Base-by-base conservation (phyloP, 2,888 invertebrate genomes). In the Callyntrura sp. region DNA sequence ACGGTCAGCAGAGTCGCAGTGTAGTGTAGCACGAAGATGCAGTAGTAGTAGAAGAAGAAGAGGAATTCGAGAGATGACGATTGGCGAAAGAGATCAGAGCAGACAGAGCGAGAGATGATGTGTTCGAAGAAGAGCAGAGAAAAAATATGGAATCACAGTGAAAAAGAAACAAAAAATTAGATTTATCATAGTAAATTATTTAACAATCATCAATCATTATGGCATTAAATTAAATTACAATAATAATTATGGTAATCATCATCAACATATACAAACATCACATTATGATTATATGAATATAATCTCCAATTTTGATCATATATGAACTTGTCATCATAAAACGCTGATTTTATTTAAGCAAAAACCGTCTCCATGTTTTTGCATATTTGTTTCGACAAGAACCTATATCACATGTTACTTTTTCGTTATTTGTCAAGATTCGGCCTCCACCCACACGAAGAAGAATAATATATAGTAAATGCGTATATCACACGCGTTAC, bases 141-240 rank as follows among this genome's bases (percentile, higher is more conserved):
- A 89, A 82, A 88, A 79, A 85, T 89, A 85, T 90, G 90, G 90
- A 90, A 90, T 85, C 88, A 88, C 81, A 90, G 85, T 68, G 70
- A 90, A 90, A 81, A 90, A 83, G 45, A 68, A 78, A 85, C 73
- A 81, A 81, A 88, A 90, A 88, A 89, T 89, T 89, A 89, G 89
- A 85, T 89, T 89, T 65, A 20, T 78, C 88, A 88, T 87, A 20
- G 14, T 60, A 81, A 60, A 62, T 83, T 51, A 83, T 28, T 28
- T 68, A 81, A 81, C 25, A 83, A 83, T 83, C 68, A 83, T 62
- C 45, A 81, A 81, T 43, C 45, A 81, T 79, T 23, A 76, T 12
- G 28, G 6, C 14, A 28, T 35, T 12, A 78, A 55, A 45, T 17
- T 76, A 48, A 76, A 76, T 73, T 43, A 73, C 51, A 73, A 73